A percentile compares a stretch with the other conserved stretches of the same genome.
These are phyloP conservation scores for Erpobdella octoculata DNA, from an alignment of 2,888 invertebrate species.

Conservation along the genomic window DNA sequence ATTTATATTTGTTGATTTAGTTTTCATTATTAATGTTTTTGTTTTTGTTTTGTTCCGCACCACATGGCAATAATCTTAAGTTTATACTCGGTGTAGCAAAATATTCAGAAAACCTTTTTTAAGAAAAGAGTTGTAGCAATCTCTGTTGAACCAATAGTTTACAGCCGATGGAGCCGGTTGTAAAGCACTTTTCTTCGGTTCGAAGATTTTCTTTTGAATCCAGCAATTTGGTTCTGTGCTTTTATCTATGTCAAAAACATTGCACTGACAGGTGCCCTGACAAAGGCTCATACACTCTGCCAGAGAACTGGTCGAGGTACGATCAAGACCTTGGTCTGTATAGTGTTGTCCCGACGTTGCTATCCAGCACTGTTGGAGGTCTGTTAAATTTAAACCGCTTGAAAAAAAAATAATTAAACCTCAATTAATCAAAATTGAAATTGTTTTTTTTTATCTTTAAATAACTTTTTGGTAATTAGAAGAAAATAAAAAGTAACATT, in stretches of 20 bases:
- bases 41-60: too few relatives aligned
- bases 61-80: too few relatives aligned
- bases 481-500: too few relatives aligned
- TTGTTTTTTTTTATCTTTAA: too few relatives aligned
- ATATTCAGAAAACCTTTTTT: not conserved
- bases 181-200: not conserved
- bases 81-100: too few relatives aligned
- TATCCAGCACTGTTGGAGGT: not conserved
- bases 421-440: too few relatives aligned
- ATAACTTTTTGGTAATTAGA: too few relatives aligned
- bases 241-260: not conserved
- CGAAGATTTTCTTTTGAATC: not conserved
- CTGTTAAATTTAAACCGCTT: not conserved
- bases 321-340: not conserved
- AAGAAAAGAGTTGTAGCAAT: not conserved
- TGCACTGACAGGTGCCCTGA: not conserved
- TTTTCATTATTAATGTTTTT: not conserved
- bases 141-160: not conserved
- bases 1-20: too few relatives aligned
- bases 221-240: not conserved
- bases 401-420: too few relatives aligned
- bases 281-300: not conserved
- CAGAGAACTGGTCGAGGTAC: not conserved
- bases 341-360: not conserved
- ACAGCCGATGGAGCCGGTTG: not conserved